Evolutionary conservation across 1,140 invertebrate genomes (phyloP), one percentile per base, ranked within the genome.

Genomic region (Hylyphantes graminicola): DNA sequence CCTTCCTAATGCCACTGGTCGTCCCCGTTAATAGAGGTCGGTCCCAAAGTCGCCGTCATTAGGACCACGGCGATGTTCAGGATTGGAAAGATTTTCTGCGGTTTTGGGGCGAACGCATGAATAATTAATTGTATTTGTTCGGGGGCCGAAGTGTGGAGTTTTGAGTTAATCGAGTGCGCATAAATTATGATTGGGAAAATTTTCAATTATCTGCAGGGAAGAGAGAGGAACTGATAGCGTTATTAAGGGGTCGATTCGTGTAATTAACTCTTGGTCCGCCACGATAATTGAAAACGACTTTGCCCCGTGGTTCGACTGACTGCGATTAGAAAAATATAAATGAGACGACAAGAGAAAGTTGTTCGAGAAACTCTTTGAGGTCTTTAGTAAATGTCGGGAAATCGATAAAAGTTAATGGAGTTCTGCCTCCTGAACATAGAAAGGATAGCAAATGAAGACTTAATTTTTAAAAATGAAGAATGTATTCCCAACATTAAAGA

Each of bases 121-220:
- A 80, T 80, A 80, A 80, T 80, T 80, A 80, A 80, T 67, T 80
- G 64, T 80, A 70, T 80, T 80, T 68, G 76, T 78, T 80, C 65
- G 48, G 77, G 17, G 68, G 53, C 35, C 10, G 65, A 57, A 68
- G 63, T 70, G 77, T 51, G 64, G 65, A 80, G 64, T 70, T 80
- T 57, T 70, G 54, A 68, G 77, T 70, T 76, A 80, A 80, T 80
- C 19, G 65, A 70, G 64, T 80, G 54, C 65, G 77, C 77, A 80
- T 80, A 80, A 80, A 80, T 80, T 80, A 80, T 80, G 65, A 80
- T 80, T 70, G 77, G n/a, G 68, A 80, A 80, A 80, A 80, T 80
- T 80, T 80, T 80, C 77, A 80, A 80, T 80, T 35, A 35, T 35
- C 35, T 35, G 35, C 35, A 17, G 11, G 21, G n/a, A 54, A 53